Conservation (phyloP, 2,113 vertebrate genomes). For the Zootoca vivipara region DNA sequence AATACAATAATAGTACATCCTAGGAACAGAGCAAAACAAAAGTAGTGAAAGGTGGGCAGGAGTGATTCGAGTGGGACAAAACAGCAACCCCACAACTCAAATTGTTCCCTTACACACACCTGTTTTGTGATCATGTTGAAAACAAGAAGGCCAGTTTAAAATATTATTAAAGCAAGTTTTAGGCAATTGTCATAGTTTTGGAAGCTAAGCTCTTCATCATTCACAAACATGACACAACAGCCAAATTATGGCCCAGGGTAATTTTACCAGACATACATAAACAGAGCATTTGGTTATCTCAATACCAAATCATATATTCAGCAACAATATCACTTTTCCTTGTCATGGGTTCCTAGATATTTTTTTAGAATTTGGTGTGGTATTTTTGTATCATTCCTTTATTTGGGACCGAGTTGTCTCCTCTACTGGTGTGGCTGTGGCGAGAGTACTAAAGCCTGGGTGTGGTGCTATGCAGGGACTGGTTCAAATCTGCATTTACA, state of each 20-base stretch:
- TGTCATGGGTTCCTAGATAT: not conserved
- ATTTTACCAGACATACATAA: not conserved
- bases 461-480: not conserved
- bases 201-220: not conserved
- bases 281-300: not conserved
- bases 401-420: not conserved
- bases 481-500: not conserved
- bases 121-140: not conserved
- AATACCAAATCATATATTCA: not conserved
- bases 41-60: no score
- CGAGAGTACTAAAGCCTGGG: not conserved
- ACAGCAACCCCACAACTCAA: no score
- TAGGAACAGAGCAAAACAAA: no score
- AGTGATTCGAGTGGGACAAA: no score
- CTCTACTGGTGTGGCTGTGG: not conserved
- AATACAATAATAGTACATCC: no score
- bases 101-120: not conserved
- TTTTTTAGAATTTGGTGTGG: conserved; percentile 5
- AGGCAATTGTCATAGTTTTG: not conserved
- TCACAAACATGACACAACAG: not conserved
- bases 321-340: not conserved
- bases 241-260: not conserved
- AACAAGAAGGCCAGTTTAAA: not conserved
- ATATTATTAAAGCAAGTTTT: not conserved
- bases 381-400: conserved; percentile 10